A percentile compares a stretch with the other conserved stretches of the same genome.
Conservation (phyloP, 2,113 vertebrate species). For the Dolichotis patagonum region DNA sequence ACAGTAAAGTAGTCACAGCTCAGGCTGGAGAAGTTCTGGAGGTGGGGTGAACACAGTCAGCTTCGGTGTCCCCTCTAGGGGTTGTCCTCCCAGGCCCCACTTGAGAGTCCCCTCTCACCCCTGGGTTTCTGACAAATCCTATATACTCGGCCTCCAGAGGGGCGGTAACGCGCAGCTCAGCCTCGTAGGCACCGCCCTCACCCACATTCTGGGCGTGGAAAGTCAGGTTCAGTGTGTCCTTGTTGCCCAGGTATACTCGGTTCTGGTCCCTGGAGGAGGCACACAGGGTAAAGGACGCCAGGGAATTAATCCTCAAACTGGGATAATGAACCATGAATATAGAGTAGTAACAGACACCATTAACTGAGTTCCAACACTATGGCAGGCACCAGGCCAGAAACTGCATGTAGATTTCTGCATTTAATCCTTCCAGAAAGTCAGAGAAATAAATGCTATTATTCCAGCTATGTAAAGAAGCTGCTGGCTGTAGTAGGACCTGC, state of each 20-base stretch:
- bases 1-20: slow-evolving; percentile 91
- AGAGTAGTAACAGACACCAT: neutral
- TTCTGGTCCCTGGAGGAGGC: slow-evolving; percentile 87
- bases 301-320: neutral
- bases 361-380: neutral
- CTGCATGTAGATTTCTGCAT: neutral
- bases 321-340: neutral
- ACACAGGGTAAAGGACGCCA: neutral
- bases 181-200: slow-evolving; percentile 94
- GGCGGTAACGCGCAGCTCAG: slow-evolving; percentile 92
- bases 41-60: neutral
- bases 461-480: neutral
- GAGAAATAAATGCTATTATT: neutral
- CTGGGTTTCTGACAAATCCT: slow-evolving; percentile 92
- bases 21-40: slow-evolving; percentile 91
- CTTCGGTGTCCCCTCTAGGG: no score
- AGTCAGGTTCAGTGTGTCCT: slow-evolving; percentile 91
- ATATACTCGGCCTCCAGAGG: slow-evolving; percentile 93
- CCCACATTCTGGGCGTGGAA: slow-evolving; percentile 93
- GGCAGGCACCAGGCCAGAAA: neutral
- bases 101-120: slow-evolving; percentile 84
- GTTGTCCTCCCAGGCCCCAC: neutral
- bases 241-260: slow-evolving; percentile 92
- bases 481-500: neutral
- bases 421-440: neutral